Conservation (phyloP, 2,113 vertebrate species). For the Sinocyclocheilus anophthalmus region DNA sequence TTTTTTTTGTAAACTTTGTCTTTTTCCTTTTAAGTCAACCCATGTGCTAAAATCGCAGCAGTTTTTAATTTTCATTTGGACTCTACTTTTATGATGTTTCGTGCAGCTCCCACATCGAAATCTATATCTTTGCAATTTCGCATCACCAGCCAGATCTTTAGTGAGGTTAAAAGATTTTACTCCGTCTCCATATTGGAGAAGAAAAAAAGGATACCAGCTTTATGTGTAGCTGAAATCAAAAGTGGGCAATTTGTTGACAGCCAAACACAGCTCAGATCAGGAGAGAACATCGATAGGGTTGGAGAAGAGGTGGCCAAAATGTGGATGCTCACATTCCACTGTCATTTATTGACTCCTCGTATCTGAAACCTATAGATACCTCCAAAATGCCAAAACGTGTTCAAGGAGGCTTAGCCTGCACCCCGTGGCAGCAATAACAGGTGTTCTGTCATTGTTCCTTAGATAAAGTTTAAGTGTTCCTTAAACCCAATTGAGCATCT, state of each 20-base stretch:
- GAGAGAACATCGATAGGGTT: slow-evolving; percentile 54
- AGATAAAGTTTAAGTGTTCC: too few relatives aligned
- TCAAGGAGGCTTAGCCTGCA: slow-evolving; percentile 47
- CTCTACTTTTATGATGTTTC: neutral
- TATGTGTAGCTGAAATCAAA: slow-evolving; percentile 62
- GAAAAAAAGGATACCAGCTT: slow-evolving; percentile 41
- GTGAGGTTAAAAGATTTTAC: slow-evolving; percentile 60
- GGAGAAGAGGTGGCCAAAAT: slow-evolving; percentile 17
- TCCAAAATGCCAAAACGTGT: slow-evolving; percentile 34
- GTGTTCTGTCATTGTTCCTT: too few relatives aligned
- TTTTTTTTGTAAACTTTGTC: slow-evolving; percentile 19
- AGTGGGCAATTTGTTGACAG: slow-evolving; percentile 67
- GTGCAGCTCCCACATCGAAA: neutral
- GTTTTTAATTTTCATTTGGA: slow-evolving; percentile 32
- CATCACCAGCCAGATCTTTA: slow-evolving; percentile 58
- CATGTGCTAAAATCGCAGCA: slow-evolving; percentile 59
- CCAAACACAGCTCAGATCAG: slow-evolving; percentile 52
- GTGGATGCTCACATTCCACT: neutral
- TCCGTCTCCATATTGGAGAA: slow-evolving; percentile 81
- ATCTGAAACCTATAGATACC: neutral
- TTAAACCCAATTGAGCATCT: too few relatives aligned
- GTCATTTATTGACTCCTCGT: neutral
- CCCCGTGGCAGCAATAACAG: neutral
- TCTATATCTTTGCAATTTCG: slow-evolving; percentile 62
- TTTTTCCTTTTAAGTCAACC: slow-evolving; percentile 63